A percentile compares a stretch with the other conserved stretches of the same genome.
Conservation (phyloP, 2,888 invertebrate species). For the Pinctada fucata region DNA sequence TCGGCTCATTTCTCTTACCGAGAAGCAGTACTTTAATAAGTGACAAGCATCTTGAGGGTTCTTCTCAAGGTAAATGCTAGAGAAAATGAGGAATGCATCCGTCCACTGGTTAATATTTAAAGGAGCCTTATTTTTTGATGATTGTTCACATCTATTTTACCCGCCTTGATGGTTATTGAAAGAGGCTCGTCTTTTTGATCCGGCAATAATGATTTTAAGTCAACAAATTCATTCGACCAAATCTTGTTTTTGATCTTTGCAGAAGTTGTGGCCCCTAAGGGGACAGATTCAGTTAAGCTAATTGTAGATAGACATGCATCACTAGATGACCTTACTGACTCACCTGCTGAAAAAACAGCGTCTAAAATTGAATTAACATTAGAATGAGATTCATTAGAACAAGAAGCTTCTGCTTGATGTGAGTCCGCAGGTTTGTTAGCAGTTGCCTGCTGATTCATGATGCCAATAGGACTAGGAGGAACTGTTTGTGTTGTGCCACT, state of each 20-base stretch:
- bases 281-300: constrained; percentile 1
- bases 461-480: too few species aligned
- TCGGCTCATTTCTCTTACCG: constrained; percentile 16
- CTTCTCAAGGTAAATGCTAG: constrained; percentile 22
- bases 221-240: constrained; percentile 19
- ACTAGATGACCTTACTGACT: constrained; percentile 15
- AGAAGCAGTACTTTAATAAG: constrained; percentile 8
- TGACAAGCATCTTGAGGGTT: background rate
- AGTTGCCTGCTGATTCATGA: background rate
- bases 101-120: constrained; percentile 11
- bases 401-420: background rate
- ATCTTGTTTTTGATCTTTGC: constrained; percentile 18
- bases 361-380: too few species aligned
- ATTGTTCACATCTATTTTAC: background rate
- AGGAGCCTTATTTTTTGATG: background rate
- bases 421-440: background rate
- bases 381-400: too few species aligned
- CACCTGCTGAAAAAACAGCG: constrained; percentile 2
- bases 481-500: too few species aligned
- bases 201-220: constrained; percentile 1
- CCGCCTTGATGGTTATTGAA: background rate
- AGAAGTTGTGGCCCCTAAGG: constrained; percentile 1
- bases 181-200: background rate
- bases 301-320: background rate
- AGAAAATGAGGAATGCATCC: constrained; percentile 12